Base-by-base conservation (phyloP, 2,113 vertebrate genomes). In the Lethenteron camtschaticum region DNA sequence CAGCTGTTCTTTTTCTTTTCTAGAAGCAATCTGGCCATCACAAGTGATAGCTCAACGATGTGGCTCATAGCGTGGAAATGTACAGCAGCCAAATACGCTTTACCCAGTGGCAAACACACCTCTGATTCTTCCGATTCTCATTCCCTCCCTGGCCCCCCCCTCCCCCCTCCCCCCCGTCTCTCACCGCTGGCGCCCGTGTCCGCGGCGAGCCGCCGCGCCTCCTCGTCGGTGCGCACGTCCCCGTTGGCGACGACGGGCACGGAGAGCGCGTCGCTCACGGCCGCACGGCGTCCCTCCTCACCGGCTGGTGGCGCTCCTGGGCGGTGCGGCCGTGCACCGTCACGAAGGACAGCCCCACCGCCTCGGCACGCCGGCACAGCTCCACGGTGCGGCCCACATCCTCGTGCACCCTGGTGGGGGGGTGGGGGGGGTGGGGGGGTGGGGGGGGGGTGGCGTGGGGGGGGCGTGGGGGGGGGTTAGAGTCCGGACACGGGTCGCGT, bases 241-340 rank as follows among this genome's bases (percentile, higher is more conserved):
- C 94, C 92, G 14, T 97, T 97, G 72, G 89, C 92, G 70, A 97
- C 83, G 70, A 96, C 68, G 58, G 92, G 92, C 78, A 97, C 74
- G 59, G 85, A 85, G 9, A 88, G 24, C 56, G 83, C 89, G 79
- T 90, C 84, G 74, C 96, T 95, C 76, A 99, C 86, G 70, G 80
- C 83, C 86, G 91, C 75, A 96, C 96, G 75, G 88, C 85, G 71
- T 96, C 85, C 59, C 88, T 87, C 79, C 92, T 86, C 70, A 94
- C 90, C 12, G 89, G 86, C 72, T 99, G 90, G 78, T 96, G 88
- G 69, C 92, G 87, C 77, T 99, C 94, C 56, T 89, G 87, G 69
- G 79, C 68, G 56, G 84, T 89, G 72, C 94, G 85, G 3, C 91
- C 94, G 1, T 99, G 92, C 56, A 96, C 88, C 7, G 89, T 92